A percentile compares a stretch with the other conserved stretches of the same genome.
phyloP scores from a whole-genome alignment of 2,113 vertebrate species.

The Cygnus atratus region DNA sequence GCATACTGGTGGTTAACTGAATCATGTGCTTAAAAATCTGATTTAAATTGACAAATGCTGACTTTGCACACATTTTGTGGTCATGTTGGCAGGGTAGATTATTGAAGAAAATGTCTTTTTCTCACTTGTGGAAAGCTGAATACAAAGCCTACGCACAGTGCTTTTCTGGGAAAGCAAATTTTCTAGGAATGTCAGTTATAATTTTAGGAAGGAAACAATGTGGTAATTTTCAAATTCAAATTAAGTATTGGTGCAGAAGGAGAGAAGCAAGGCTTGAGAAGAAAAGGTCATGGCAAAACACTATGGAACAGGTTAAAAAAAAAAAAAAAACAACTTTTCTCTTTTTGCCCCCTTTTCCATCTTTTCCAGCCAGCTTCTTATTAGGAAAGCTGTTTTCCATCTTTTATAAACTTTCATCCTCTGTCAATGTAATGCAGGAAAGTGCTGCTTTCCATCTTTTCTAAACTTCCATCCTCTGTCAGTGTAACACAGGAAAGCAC shows the following conservation, averaged over 20 bases:
- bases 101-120: conserved; percentile 45
- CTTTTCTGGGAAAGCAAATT: conserved; percentile 59
- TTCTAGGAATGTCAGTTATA: conserved; percentile 55
- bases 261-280: neutral
- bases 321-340: neutral
- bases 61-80: neutral
- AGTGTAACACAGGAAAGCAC: neutral
- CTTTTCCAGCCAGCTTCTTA: conserved; percentile 7
- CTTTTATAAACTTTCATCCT: neutral
- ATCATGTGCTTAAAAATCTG: neutral
- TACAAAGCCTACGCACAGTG: conserved; percentile 15
- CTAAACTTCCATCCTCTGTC: conserved; percentile 1
- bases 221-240: conserved; percentile 37
- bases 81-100: neutral
- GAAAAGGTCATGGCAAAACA: conserved; percentile 27
- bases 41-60: neutral
- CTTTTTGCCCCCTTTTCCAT: neutral
- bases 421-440: neutral
- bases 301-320: conserved; percentile 27
- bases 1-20: neutral
- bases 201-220: conserved; percentile 60
- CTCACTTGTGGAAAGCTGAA: conserved; percentile 8
- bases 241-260: neutral
- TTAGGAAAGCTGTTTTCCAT: conserved; percentile 25
- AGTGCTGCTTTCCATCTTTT: neutral